These are phyloP conservation scores for Erethizon dorsatum DNA, from an alignment of 2,797 vertebrate species.

Conservation along the genomic window DNA sequence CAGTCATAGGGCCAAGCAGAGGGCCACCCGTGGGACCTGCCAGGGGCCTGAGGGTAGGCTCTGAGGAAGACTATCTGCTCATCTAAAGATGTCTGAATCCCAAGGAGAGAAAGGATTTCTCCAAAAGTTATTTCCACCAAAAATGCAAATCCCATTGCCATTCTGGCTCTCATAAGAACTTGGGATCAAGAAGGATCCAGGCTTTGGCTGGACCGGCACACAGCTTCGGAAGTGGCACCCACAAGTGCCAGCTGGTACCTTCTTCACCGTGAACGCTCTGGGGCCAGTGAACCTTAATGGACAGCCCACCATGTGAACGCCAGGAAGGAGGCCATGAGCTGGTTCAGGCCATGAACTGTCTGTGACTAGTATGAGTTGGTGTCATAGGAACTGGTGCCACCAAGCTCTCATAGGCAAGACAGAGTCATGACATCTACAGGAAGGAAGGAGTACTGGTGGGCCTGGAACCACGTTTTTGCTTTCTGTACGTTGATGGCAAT, in stretches of 20 bases:
- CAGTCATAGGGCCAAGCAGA: background rate
- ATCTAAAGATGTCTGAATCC: background rate
- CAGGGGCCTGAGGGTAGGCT: background rate
- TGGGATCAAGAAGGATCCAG: background rate
- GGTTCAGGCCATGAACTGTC: background rate
- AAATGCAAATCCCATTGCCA: background rate
- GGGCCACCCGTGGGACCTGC: background rate
- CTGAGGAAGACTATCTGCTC: background rate
- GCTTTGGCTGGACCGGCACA: background rate
- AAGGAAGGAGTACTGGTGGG: background rate
- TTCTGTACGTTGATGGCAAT: background rate
- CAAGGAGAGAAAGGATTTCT: background rate
- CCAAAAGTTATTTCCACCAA: background rate
- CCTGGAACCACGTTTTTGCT: background rate
- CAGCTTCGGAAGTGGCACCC: background rate
- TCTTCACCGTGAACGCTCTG: background rate
- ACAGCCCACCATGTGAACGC: background rate
- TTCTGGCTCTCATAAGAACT: background rate
- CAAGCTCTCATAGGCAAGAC: background rate
- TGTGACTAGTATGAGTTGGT: background rate
- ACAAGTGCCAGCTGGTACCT: background rate
- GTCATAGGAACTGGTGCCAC: background rate
- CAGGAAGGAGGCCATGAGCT: background rate
- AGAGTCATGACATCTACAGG: background rate
- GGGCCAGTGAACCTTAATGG: too few relatives aligned